Evolutionary conservation across 2,113 vertebrate species (phyloP).

Genomic region (Rhegmatorhina hoffmannsi): DNA sequence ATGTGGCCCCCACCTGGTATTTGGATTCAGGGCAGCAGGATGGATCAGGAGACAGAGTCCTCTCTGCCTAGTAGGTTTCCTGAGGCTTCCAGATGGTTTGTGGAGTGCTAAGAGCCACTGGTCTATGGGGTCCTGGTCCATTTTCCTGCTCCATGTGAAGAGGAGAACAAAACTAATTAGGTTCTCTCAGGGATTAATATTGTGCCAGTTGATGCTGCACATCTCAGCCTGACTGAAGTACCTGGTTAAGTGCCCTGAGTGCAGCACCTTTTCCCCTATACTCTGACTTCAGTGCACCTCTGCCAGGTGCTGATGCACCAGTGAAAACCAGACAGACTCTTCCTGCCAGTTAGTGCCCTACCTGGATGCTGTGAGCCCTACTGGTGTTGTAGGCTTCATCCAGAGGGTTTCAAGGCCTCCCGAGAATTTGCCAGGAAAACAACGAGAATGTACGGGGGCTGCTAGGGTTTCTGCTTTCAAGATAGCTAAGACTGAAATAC

Average conservation of each 20-base stretch:
- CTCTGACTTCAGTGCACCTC: neutral
- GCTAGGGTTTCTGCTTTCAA: neutral
- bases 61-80: neutral
- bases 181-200: neutral
- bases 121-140: accelerated
- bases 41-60: neutral
- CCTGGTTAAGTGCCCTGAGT: neutral
- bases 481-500: neutral
- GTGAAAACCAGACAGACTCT: neutral
- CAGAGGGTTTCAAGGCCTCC: neutral
- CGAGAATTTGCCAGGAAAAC: neutral
- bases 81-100: neutral
- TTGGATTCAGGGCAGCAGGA: neutral
- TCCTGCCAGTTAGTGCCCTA: neutral
- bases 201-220: neutral
- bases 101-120: neutral
- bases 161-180: neutral
- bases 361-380: neutral
- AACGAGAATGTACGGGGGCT: neutral
- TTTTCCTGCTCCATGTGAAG: neutral
- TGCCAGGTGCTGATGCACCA: neutral
- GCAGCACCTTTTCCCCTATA: neutral
- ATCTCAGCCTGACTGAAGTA: neutral
- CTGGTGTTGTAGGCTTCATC: neutral
- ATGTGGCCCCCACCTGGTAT: neutral